phyloP scores from a whole-genome alignment of 2,797 vertebrate species.

The Phalanger gymnotis region DNA sequence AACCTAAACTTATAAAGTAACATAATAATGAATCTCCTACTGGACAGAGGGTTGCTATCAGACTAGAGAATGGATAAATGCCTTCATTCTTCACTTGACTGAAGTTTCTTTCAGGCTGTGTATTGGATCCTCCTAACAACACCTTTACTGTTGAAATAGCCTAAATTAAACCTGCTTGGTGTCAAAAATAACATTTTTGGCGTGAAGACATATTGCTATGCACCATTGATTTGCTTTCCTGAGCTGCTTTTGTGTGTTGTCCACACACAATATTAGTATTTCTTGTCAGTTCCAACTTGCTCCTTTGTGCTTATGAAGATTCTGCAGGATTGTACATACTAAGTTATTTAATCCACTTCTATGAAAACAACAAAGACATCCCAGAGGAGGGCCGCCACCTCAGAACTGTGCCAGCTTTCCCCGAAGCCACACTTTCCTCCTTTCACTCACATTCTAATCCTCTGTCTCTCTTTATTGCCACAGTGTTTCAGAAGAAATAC shows the following conservation, averaged over 20 bases:
- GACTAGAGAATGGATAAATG: background rate
- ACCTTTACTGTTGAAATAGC: background rate
- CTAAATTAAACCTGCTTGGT: background rate
- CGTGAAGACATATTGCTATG: background rate
- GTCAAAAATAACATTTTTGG: background rate
- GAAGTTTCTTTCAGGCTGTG: background rate
- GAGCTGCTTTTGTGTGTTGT: background rate
- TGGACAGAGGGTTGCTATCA: background rate
- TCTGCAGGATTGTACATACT: conserved; percentile 41
- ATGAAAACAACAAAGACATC: conserved; percentile 56
- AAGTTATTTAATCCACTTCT: conserved; percentile 74
- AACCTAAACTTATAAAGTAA: background rate
- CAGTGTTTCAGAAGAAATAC: conserved; percentile 62
- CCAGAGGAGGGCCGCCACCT: conserved; percentile 70
- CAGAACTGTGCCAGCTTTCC: conserved; percentile 58
- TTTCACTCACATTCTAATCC: conserved; percentile 69
- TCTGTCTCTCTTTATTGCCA: conserved; percentile 52
- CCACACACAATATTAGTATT: background rate
- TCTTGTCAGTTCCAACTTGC: background rate
- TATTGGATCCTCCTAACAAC: background rate
- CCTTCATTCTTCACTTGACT: background rate
- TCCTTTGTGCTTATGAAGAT: conserved; percentile 37
- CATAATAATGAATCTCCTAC: background rate
- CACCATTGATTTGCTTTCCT: background rate
- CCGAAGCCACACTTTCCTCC: conserved; percentile 65